Evolutionary conservation across 2,888 invertebrate species (phyloP).

Genomic region (Hanleya hanleyi): DNA sequence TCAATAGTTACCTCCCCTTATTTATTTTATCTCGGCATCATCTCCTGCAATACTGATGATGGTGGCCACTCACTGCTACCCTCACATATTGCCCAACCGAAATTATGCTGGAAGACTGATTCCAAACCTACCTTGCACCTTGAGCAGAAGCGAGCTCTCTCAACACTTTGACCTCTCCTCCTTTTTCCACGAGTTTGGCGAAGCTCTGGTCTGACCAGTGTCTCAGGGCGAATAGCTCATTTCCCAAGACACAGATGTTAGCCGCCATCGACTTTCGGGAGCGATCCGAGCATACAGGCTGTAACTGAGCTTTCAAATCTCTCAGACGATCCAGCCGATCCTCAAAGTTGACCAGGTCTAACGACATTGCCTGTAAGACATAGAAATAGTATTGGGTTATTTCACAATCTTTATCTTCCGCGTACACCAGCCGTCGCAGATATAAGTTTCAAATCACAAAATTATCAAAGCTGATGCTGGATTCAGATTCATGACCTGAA

Average conservation of each 20-base stretch:
- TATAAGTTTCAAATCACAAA: neutral
- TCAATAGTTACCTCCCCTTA: too few relatives aligned
- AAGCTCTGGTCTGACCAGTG: slow-evolving; percentile 40
- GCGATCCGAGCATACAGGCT: neutral
- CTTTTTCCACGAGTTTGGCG: neutral
- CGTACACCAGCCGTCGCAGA: too few relatives aligned
- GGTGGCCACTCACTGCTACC: too few relatives aligned
- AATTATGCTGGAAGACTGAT: too few relatives aligned
- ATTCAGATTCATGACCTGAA: too few relatives aligned
- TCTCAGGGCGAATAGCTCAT: slow-evolving; percentile 56
- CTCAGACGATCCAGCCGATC: slow-evolving; percentile 53
- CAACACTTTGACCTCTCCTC: neutral
- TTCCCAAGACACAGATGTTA: slow-evolving; percentile 53
- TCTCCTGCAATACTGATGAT: too few relatives aligned
- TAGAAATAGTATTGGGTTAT: neutral
- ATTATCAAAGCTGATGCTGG: neutral
- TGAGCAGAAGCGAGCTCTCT: too few relatives aligned
- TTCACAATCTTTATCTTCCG: neutral
- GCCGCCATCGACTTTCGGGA: slow-evolving; percentile 51
- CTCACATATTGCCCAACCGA: too few relatives aligned
- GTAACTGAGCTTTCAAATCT: slow-evolving; percentile 47
- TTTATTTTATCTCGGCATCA: too few relatives aligned
- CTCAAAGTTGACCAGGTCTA: slow-evolving; percentile 53
- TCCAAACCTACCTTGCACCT: too few relatives aligned
- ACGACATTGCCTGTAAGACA: slow-evolving; percentile 47